phyloP scores from a whole-genome alignment of 64 coral and sea anemone genomes.

The Pocillopora verrucosa region DNA sequence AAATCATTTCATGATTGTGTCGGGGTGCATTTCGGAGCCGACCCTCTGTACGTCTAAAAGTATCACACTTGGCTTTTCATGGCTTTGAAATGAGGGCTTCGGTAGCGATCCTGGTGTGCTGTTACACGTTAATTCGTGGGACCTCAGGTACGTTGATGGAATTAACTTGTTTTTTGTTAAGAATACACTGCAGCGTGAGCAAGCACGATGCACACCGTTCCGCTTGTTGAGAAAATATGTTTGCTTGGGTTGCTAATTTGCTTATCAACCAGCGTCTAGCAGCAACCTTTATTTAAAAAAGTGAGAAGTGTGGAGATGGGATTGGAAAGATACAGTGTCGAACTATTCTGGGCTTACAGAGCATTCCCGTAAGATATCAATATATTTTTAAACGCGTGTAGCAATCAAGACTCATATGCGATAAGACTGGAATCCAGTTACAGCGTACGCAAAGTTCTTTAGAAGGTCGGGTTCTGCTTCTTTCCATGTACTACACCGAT shows the following conservation, averaged over 20 bases:
- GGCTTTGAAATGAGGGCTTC: conserved; percentile 33
- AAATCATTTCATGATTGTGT: neutral
- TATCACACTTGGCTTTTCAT: neutral
- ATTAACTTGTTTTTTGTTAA: neutral
- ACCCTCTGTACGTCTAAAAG: neutral
- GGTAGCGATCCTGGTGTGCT: neutral
- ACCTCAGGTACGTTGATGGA: conserved; percentile 2
- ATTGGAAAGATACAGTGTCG: neutral
- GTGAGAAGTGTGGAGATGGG: too few species aligned
- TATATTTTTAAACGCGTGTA: neutral
- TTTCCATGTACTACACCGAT: too few species aligned
- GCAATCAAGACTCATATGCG: neutral
- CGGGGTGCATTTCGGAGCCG: neutral
- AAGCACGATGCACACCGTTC: too few species aligned
- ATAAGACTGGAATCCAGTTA: neutral
- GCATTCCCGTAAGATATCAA: neutral
- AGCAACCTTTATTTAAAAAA: too few species aligned
- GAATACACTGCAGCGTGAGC: neutral
- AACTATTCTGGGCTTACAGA: neutral
- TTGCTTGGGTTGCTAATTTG: too few species aligned
- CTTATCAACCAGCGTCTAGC: too few species aligned
- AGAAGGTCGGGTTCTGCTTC: neutral
- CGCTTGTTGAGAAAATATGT: too few species aligned
- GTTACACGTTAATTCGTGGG: neutral
- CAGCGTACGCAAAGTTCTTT: neutral